A percentile compares a stretch with the other conserved stretches of the same genome.
Evolutionary conservation across 2,888 invertebrate genomes (phyloP).

Genomic region (Calameuta idolon): DNA sequence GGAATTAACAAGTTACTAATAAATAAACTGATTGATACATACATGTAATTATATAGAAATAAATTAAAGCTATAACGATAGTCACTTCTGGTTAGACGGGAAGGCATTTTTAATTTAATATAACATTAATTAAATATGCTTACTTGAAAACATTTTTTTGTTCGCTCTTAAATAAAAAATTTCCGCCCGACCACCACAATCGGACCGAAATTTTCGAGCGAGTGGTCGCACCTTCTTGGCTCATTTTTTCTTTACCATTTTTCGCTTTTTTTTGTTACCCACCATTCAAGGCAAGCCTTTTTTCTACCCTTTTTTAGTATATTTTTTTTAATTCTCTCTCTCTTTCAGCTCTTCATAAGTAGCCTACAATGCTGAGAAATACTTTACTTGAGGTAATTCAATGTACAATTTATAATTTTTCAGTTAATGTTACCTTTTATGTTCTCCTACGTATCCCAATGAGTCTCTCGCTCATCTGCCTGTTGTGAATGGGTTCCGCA

Average conservation of each 20-base stretch:
- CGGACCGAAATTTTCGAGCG: conserved; percentile 58
- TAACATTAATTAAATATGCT: conserved; percentile 48
- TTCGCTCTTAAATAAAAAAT: conserved; percentile 44
- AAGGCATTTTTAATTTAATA: conserved; percentile 49
- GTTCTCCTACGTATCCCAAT: conserved; percentile 22
- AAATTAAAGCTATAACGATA: conserved; percentile 53
- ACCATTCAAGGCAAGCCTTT: conserved; percentile 22
- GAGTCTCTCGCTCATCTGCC: conserved; percentile 22
- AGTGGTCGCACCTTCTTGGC: conserved; percentile 20
- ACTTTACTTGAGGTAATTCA: conserved; percentile 11
- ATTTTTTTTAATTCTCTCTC: conserved; percentile 25
- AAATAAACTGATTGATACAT: conserved; percentile 35
- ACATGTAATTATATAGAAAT: conserved; percentile 42
- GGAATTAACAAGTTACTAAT: conserved; percentile 39
- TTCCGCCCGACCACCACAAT: conserved; percentile 65
- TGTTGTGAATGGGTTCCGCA: conserved; percentile 18
- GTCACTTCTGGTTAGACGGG: conserved; percentile 66
- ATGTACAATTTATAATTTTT: conserved; percentile 19
- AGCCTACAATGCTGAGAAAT: conserved; percentile 23
- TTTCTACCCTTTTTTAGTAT: conserved; percentile 34
- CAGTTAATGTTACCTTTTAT: conserved; percentile 23
- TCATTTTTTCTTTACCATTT: conserved; percentile 41
- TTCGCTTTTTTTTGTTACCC: conserved; percentile 41
- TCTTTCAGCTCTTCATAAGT: conserved; percentile 37
- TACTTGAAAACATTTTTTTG: conserved; percentile 53